Base-by-base conservation (phyloP, 2,888 invertebrate genomes). In the Scelioninae gen. 2 region DNA sequence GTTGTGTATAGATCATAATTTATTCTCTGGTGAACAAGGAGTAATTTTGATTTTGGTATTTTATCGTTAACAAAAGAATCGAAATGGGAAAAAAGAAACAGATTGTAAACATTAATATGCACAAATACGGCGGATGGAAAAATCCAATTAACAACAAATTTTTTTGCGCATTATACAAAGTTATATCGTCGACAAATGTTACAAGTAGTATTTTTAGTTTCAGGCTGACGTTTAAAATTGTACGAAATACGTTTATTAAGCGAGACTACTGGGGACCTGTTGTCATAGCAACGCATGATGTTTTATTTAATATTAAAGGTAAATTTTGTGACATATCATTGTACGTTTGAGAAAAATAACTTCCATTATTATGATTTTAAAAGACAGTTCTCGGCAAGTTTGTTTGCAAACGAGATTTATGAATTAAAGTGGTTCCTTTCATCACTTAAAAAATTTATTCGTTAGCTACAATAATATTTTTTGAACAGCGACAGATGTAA, bases 271-370 rank as follows among this genome's bases (percentile, higher is more conserved):
- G 45, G 22, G 19, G 25, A 2, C 0, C 4, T 45, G 45, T 45
- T 25, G 9, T 2, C 25, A 25, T 22, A 25, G 45, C 3, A 25
- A 45, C 45, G 22, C 25, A 22, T 45, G 25, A 45, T 45, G 43
- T 16, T 43, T 43, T 43, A 19, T 6, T 25, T 45, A 45, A 45
- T 45, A 45, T 45, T 45, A 15, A 25, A 45, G 19, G 41, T n/a
- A 41, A 18, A 41, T 41, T 41, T 41, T 19, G 18, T 41, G n/a
- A 19, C 10, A 41, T 41, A n/a, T n/a, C n/a, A n/a, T n/a, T 41
- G 19, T 39, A 16, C 16, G 7, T 16, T 39, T 39, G 37, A 7
- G 15, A 16, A 39, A 39, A 39, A 39, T 39, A 39, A 39, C 37
- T 39, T 13, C 13, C 37, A 16, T 39, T 39, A 39, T 16, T 7